Conservation (phyloP, 2,797 vertebrate species). For the Schizopygopsis malacanthus region DNA sequence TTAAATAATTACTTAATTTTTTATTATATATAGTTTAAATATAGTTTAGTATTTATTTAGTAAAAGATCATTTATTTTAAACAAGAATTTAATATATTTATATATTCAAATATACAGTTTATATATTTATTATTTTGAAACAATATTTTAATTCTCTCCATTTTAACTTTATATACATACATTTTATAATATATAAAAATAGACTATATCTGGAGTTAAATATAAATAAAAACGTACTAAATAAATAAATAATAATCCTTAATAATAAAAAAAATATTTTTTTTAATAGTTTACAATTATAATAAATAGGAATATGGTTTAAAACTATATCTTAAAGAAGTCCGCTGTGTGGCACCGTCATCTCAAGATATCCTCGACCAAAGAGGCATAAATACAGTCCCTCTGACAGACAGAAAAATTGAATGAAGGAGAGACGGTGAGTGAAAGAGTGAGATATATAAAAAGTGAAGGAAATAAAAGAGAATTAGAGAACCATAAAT, state of each 20-base stretch:
- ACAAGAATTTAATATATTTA: background rate
- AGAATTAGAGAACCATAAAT: constrained; percentile 45
- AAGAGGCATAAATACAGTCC: constrained; percentile 39
- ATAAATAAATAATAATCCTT: background rate
- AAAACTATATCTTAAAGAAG: background rate
- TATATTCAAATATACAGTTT: background rate
- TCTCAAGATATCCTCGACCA: constrained; percentile 2
- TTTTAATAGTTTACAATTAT: background rate
- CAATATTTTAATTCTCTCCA: background rate
- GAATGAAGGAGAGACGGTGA: constrained; percentile 26
- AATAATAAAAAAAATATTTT: background rate
- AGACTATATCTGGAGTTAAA: background rate
- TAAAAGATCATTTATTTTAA: background rate
- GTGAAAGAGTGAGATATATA: constrained; percentile 37
- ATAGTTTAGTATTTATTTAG: background rate
- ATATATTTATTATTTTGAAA: background rate
- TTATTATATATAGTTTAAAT: background rate
- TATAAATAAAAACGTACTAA: background rate
- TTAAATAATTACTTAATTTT: background rate
- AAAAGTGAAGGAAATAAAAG: constrained; percentile 47
- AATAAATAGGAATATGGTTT: background rate
- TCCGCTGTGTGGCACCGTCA: background rate
- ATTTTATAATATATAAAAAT: background rate
- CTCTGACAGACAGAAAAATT: constrained; percentile 29
- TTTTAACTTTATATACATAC: background rate